phyloP scores from a whole-genome alignment of 2,797 vertebrate genomes.

The Percopsis omiscomaycus region DNA sequence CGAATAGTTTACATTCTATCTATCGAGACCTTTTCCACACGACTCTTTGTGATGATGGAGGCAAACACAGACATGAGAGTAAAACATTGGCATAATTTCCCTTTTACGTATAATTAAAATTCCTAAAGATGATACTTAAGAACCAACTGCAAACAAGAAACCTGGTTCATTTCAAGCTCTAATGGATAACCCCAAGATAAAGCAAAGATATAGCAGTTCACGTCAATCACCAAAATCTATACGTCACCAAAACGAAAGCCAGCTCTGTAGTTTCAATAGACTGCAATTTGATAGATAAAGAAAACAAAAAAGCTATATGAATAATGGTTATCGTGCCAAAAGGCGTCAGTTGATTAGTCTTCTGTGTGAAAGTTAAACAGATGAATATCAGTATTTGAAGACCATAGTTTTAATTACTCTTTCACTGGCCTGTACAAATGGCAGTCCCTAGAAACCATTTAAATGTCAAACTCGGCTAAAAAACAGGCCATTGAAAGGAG shows the following conservation, averaged over 20 bases:
- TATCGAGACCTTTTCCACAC: constrained; percentile 9
- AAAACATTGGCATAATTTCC: constrained; percentile 33
- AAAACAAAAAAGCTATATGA: constrained; percentile 45
- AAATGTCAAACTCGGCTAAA: constrained; percentile 50
- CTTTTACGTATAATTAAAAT: constrained; percentile 47
- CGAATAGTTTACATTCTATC: constrained; percentile 57
- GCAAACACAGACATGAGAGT: constrained; percentile 27
- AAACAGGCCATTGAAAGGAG: constrained; percentile 23
- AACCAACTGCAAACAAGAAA: constrained; percentile 34
- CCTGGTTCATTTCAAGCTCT: constrained; percentile 16
- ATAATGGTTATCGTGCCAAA: constrained; percentile 46
- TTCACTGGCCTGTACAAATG: constrained; percentile 16
- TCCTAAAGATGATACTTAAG: constrained; percentile 36
- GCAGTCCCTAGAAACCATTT: constrained; percentile 21
- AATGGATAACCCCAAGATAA: constrained; percentile 54
- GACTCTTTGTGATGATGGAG: constrained; percentile 12
- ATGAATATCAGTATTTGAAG: constrained; percentile 36
- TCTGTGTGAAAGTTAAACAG: constrained; percentile 42
- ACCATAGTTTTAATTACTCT: constrained; percentile 25
- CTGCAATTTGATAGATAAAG: constrained; percentile 43
- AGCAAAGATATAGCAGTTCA: constrained; percentile 60
- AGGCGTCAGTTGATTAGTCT: constrained; percentile 30
- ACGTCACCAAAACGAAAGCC: constrained; percentile 67
- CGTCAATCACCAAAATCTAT: constrained; percentile 59
- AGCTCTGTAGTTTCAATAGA: constrained; percentile 49